Evolutionary conservation across 2,888 invertebrate species (phyloP).

Genomic region (Hyposoter didymator): DNA sequence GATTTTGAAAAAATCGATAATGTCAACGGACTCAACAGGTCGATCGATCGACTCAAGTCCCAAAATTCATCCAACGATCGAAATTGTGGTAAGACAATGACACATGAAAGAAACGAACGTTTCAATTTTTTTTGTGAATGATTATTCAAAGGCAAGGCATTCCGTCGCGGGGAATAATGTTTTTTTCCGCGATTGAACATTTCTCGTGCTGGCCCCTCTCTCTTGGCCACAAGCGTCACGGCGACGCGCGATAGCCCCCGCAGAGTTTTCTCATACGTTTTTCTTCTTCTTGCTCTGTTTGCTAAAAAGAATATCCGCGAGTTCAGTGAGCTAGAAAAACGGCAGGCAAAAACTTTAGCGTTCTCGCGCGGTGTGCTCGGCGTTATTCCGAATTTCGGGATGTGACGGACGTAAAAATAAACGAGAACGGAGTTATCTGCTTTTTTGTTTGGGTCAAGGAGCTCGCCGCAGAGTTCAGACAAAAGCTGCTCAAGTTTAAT

Average conservation of each 20-base stretch:
- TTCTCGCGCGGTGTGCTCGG: background rate
- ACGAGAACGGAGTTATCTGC: background rate
- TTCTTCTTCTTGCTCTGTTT: background rate
- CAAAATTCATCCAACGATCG: conserved; percentile 76
- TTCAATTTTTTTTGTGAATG: background rate
- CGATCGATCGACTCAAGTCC: conserved; percentile 74
- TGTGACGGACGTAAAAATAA: background rate
- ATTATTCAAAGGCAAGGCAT: background rate
- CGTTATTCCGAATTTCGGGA: background rate
- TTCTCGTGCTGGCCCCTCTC: background rate
- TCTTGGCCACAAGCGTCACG: background rate
- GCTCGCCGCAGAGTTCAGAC: background rate
- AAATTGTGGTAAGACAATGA: conserved; percentile 76
- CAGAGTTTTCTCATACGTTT: background rate
- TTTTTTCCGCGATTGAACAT: background rate
- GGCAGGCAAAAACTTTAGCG: background rate
- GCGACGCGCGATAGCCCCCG: background rate
- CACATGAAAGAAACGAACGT: background rate
- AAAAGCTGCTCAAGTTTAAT: background rate
- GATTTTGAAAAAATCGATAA: conserved; percentile 66
- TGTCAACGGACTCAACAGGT: conserved; percentile 70
- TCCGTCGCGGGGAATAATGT: background rate
- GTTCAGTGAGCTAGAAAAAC: background rate
- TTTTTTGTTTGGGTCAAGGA: background rate
- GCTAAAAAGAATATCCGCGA: background rate